Evolutionary conservation across 2,113 vertebrate species (phyloP), one percentile per base, ranked within the genome.

Genomic region (Indri indri): DNA sequence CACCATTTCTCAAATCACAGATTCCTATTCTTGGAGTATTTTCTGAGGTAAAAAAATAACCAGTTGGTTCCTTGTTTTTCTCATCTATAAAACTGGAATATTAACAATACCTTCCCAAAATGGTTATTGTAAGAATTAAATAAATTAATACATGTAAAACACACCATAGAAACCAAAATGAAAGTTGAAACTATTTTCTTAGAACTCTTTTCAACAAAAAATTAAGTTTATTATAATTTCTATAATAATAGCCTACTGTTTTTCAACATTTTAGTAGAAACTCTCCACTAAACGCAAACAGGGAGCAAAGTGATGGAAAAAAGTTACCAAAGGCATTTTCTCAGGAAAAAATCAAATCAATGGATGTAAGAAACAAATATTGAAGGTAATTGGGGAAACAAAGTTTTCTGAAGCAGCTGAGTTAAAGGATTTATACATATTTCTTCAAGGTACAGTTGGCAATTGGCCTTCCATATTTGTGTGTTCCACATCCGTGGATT

Each of bases 11-110:
- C 59, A 84, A 90, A 80, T 20, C 13, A 85, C 23, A 77, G 70
- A 79, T 52, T 54, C 18, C 32, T 42, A 61, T 80, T 52, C 45
- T 70, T 59, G 20, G 8, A 94, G 37, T 66, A 79, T 80, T 80
- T 97, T 85, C 70, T 88, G 6, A 27, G 11, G 66, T 34, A 82
- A 10, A 42, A 76, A 95, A 96, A 47, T 92, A 82, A 94, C 27
- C 3, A 66, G 61, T 22, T 16, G 66, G 37, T 37, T 3, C 25
- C 59, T 85, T 88, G 14, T 42, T 91, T 88, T 92, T 84, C 63
- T 84, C 17, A 88, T 81, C 65, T 90, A 47, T 59, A 85, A 71
- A 63, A 42, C 14, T 13, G 4, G 37, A 13, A 47, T 57, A 83
- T 50, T 80, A 88, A 74, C 12, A 84, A 30, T 25, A 50, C 34